A percentile compares a stretch with the other conserved stretches of the same genome.
Conservation (phyloP, 2,797 vertebrate genomes). For the Tenualosa thibaudeaui region DNA sequence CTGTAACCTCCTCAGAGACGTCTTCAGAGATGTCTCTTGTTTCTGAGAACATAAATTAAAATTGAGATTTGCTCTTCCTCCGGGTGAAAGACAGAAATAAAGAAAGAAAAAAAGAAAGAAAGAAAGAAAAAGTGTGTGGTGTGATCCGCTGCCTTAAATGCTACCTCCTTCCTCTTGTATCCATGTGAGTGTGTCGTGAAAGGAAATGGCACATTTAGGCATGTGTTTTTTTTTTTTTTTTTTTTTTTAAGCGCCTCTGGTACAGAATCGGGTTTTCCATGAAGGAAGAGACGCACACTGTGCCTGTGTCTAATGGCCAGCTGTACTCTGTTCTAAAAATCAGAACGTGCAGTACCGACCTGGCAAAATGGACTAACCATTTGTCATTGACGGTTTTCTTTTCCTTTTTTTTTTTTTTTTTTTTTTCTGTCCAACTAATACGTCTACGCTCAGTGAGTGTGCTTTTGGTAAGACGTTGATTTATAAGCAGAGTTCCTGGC, state of each 20-base stretch:
- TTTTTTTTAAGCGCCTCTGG: background rate
- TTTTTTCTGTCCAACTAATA: background rate
- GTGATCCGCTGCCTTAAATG: background rate
- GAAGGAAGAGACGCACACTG: slow-evolving; percentile 12
- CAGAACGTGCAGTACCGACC: slow-evolving; percentile 23
- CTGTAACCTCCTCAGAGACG: background rate
- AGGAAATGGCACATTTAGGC: slow-evolving; percentile 1
- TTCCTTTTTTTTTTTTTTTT: background rate
- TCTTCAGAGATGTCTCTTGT: background rate
- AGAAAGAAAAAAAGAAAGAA: background rate
- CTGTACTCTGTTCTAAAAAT: slow-evolving; percentile 17
- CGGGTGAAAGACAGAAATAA: background rate
- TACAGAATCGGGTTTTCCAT: slow-evolving; percentile 3
- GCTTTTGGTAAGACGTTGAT: slow-evolving; percentile 23
- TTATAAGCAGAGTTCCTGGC: slow-evolving; percentile 1
- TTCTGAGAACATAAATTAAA: slow-evolving; percentile 20
- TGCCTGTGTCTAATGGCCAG: slow-evolving; percentile 20
- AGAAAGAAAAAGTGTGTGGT: background rate
- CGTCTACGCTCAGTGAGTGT: slow-evolving; percentile 1
- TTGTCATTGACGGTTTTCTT: slow-evolving; percentile 13
- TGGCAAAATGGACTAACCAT: slow-evolving; percentile 20
- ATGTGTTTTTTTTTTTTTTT: background rate
- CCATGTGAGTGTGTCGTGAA: background rate
- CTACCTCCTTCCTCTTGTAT: background rate
- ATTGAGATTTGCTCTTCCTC: background rate